These are phyloP conservation scores for Tyrannus savana DNA, from an alignment of 2,113 vertebrate species.

Conservation along the genomic window DNA sequence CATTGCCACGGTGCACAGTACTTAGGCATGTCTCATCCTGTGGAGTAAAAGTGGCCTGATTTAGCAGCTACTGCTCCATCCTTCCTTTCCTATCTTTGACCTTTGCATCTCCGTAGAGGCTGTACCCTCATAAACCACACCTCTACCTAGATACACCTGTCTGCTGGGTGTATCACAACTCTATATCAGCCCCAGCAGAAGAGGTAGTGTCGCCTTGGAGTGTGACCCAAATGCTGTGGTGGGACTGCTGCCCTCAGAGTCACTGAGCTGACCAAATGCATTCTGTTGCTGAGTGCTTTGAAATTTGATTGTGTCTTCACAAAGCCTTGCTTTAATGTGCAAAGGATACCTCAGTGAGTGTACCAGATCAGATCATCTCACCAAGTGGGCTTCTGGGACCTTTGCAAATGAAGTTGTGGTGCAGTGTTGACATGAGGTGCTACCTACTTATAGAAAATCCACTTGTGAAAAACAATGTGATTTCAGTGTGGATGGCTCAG, in stretches of 20 bases:
- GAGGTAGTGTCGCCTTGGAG: rapidly evolving
- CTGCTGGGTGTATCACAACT: not conserved
- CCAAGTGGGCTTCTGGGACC: not conserved
- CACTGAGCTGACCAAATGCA: not conserved
- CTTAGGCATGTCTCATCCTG: not conserved
- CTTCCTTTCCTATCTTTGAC: not conserved
- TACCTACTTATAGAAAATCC: not conserved
- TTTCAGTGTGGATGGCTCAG: not conserved
- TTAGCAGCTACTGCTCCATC: not conserved
- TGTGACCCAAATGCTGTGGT: too few species aligned
- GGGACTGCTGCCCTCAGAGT: not conserved
- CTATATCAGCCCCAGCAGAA: not conserved
- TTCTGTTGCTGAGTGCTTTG: not conserved
- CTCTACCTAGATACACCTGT: not conserved
- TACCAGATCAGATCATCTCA: not conserved
- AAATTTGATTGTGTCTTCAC: not conserved
- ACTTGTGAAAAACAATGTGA: not conserved
- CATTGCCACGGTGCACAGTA: not conserved
- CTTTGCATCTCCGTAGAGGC: not conserved
- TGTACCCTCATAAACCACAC: not conserved
- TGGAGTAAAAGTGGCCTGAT: not conserved
- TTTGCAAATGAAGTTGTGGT: not conserved
- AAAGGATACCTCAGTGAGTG: not conserved
- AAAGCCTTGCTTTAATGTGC: not conserved
- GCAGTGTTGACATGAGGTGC: not conserved